Conservation (phyloP, 23 tunicate species). For the Halocynthia aurantium region DNA sequence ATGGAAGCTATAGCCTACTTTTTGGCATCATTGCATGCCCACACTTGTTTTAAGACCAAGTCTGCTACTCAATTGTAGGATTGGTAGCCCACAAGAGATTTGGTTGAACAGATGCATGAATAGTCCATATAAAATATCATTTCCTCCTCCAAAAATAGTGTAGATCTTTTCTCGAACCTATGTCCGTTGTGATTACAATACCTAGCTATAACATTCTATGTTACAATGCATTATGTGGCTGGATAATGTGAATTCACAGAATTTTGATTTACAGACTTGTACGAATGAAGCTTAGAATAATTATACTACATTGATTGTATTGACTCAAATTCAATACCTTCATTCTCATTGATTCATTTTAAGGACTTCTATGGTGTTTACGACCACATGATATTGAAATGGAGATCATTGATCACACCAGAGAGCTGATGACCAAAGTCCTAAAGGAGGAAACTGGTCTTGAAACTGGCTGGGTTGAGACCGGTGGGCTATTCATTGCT, state of each 20-base stretch:
- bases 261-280: no score
- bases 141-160: no score
- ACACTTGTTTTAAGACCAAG: no score
- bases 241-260: not conserved
- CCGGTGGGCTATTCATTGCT: constrained; percentile 80
- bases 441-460: constrained; percentile 52
- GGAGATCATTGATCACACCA: constrained; percentile 48
- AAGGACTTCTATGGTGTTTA: constrained; percentile 72
- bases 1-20: no score
- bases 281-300: no score
- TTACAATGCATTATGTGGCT: not conserved
- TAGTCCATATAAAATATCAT: no score
- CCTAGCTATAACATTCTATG: not conserved
- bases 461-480: constrained; percentile 82
- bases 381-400: constrained; percentile 46
- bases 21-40: no score
- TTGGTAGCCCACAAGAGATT: no score
- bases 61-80: no score
- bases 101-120: no score
- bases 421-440: constrained; percentile 67
- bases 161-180: not conserved
- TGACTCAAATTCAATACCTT: no score
- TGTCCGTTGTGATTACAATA: not conserved
- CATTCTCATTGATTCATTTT: not conserved
- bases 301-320: no score